Conservation (phyloP, 2,113 vertebrate genomes). For the Trichechus manatus region DNA sequence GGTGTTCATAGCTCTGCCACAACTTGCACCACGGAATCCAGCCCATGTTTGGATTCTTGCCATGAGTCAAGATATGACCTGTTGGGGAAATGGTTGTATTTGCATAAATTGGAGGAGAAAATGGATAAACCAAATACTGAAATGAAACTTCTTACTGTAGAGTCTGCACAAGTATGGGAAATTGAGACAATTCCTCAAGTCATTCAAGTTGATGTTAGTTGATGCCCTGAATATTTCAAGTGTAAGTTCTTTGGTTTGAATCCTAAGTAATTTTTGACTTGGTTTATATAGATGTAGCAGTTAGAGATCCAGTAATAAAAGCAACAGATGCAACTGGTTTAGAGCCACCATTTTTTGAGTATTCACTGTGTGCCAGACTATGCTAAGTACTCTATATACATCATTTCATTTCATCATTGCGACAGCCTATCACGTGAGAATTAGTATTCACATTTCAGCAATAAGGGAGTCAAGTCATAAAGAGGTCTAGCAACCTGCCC, state of each 20-base stretch:
- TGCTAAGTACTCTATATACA: not conserved
- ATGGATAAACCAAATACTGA: constrained; percentile 4
- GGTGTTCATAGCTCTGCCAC: constrained; percentile 55
- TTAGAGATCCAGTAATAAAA: not conserved
- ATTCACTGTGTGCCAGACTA: not conserved
- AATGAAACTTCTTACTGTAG: constrained; percentile 22
- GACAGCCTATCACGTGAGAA: not conserved
- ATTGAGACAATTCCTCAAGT: not conserved
- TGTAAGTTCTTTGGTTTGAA: not conserved
- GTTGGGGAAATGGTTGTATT: constrained; percentile 51
- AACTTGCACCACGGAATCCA: constrained; percentile 57
- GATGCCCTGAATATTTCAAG: not conserved
- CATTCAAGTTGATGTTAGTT: not conserved
- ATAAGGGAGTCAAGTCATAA: not conserved
- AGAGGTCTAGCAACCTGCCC: not conserved
- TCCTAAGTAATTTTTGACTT: constrained; percentile 3
- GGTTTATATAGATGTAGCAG: not conserved
- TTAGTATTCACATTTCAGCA: not conserved
- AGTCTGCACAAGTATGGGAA: not conserved
- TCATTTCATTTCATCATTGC: constrained; percentile 38
- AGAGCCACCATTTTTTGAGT: not conserved
- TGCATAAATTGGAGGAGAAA: constrained; percentile 20
- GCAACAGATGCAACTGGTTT: not conserved
- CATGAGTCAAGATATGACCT: constrained; percentile 64
- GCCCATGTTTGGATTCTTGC: constrained; percentile 50